phyloP scores from a whole-genome alignment of 2,113 vertebrate species.

The Boleophthalmus pectinirostris region DNA sequence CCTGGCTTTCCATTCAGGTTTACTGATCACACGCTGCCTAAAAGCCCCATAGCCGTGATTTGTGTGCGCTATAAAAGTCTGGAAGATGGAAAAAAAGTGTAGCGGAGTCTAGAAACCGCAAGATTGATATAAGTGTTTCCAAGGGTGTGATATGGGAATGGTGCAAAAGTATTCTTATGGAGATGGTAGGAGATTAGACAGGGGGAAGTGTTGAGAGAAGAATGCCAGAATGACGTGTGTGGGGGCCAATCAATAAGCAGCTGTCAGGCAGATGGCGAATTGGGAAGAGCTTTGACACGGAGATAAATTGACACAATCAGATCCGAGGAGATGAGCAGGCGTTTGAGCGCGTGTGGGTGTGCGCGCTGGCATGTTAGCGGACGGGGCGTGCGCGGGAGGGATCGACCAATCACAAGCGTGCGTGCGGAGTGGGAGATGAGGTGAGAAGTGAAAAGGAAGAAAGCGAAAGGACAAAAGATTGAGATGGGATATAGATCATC shows the following conservation, averaged over 20 bases:
- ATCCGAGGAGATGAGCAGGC: slow-evolving; percentile 62
- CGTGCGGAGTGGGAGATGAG: slow-evolving; percentile 28
- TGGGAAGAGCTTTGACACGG: slow-evolving; percentile 69
- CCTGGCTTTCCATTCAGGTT: slow-evolving; percentile 62
- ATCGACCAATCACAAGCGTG: slow-evolving; percentile 42
- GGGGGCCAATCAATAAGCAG: slow-evolving; percentile 71
- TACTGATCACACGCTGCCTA: slow-evolving; percentile 62
- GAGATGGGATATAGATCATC: slow-evolving; percentile 28
- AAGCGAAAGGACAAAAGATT: slow-evolving; percentile 10
- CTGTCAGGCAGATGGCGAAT: slow-evolving; percentile 74
- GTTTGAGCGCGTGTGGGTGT: slow-evolving; percentile 17
- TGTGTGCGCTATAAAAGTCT: slow-evolving; percentile 56
- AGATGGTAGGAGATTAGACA: slow-evolving; percentile 57
- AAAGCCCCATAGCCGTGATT: slow-evolving; percentile 65
- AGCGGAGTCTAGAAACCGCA: slow-evolving; percentile 53
- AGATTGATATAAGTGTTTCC: slow-evolving; percentile 43
- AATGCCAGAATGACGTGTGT: slow-evolving; percentile 65
- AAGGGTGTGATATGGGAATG: slow-evolving; percentile 46
- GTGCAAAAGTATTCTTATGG: slow-evolving; percentile 55
- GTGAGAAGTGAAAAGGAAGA: slow-evolving; percentile 31
- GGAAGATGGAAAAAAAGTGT: slow-evolving; percentile 33
- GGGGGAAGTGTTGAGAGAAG: slow-evolving; percentile 49
- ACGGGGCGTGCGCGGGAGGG: slow-evolving; percentile 32
- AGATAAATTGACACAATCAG: slow-evolving; percentile 78
- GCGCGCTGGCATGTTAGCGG: slow-evolving; percentile 5